phyloP scores from a whole-genome alignment of 2,113 vertebrate genomes.

The Anolis carolinensis region DNA sequence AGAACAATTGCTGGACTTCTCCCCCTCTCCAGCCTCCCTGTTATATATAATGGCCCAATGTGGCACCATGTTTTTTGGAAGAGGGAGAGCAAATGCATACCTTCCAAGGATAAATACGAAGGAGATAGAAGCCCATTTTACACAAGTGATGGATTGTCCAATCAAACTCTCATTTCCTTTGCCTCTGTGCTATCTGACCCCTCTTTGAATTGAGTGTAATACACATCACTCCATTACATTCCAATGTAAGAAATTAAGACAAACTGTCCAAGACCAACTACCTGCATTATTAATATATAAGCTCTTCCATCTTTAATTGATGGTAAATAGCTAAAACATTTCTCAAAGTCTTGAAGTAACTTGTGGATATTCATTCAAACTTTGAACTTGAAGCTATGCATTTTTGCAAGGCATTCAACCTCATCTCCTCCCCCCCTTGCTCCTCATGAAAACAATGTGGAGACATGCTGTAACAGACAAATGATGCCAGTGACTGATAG shows the following conservation, averaged over 20 bases:
- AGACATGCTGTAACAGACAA: conserved; percentile 60
- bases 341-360: background rate
- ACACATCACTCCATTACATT: background rate
- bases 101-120: no score
- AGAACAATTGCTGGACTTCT: no score
- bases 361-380: background rate
- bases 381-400: background rate
- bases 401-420: background rate
- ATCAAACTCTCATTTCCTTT: no score
- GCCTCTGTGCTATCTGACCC: background rate
- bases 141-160: no score
- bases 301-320: no score
- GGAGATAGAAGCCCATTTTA: no score
- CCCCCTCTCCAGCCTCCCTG: no score
- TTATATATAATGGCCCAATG: no score
- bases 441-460: conserved; percentile 54
- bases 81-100: no score
- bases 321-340: no score
- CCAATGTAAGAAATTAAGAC: background rate
- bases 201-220: background rate
- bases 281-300: background rate
- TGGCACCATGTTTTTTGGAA: no score
- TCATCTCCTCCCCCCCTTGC: conserved; percentile 4
- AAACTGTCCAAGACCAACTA: background rate
- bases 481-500: conserved; percentile 71